phyloP scores from a whole-genome alignment of 2,888 invertebrate species.

The Mellilla xanthometata region DNA sequence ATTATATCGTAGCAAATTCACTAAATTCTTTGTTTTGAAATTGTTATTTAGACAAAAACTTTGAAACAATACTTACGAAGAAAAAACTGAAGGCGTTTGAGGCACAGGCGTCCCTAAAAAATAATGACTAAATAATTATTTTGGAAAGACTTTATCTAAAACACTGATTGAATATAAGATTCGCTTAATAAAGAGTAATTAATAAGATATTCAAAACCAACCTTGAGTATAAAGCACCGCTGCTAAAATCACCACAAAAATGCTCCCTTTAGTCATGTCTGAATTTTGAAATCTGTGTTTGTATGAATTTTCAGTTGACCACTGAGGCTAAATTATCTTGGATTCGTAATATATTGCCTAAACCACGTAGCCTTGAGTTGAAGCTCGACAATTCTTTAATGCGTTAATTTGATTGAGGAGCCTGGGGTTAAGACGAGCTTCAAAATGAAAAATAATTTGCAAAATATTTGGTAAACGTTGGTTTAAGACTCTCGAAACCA shows the following conservation, averaged over 20 bases:
- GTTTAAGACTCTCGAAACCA: no score
- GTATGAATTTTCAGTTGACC: constrained; percentile 4
- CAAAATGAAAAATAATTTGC: no score
- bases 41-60: no score
- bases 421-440: constrained; percentile 4
- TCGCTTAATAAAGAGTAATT: no score
- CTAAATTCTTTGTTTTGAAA: no score
- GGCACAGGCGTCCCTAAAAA: no score
- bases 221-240: constrained; percentile 4
- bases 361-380: neutral
- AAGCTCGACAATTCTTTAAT: constrained; percentile 1
- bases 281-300: neutral
- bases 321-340: constrained; percentile 6
- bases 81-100: no score
- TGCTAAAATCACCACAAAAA: constrained; percentile 1
- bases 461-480: no score
- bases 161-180: neutral
- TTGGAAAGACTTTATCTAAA: no score
- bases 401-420: constrained; percentile 1
- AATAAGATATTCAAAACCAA: neutral
- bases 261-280: constrained; percentile 3
- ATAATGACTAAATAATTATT: no score
- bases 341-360: constrained; percentile 9
- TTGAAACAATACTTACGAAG: no score
- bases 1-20: no score